Evolutionary conservation across 1,140 invertebrate species (phyloP), one percentile per base, ranked within the genome.

Genomic region (Drosophila pectinifera): DNA sequence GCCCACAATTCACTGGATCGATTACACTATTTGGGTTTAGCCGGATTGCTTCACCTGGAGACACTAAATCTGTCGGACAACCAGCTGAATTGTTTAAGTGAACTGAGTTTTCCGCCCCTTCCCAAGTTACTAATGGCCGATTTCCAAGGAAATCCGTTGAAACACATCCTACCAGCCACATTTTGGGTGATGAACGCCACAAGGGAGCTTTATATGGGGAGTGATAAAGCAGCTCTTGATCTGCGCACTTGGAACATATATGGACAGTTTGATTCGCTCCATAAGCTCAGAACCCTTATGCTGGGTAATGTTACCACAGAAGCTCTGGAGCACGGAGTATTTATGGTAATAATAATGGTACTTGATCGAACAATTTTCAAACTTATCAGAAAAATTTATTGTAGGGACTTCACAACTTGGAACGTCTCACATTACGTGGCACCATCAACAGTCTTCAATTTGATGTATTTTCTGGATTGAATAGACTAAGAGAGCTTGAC

Each of bases 121-220:
- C 95, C 95, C 4, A 93, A 94, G 62, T 80, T 96, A 13, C 89
- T 93, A 69, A 82, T 92, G 6, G 93, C 94, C 2, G 94, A 96
- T 89, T 94, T 96, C 67, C 92, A 93, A 1, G 91, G 94, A 46
- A 96, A 96, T 92, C 95, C 95, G n/a, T 93, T 96, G 22, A 93
- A 93, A 65, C 92, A 93, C 4, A 93, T 96, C 69, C 95, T 95
- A 77, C 94, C 95, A n/a, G 95, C 95, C 39, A 95, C 95, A 11
- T 96, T 96, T 80, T 95, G 95, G 92, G 94, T 95, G 2, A 94
- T 96, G 94, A 96, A 96, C 85, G 93, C 93, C 39, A 96, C 95
- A 3, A 90, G 93, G 57, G 92, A 93, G n/a, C 83, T 96, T 18
- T 93, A 94, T 73, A 79, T 96, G 38, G 95, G 95, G 16, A 93